Conservation (phyloP, 2,797 vertebrate genomes). For the Rhodeus uyekii region DNA sequence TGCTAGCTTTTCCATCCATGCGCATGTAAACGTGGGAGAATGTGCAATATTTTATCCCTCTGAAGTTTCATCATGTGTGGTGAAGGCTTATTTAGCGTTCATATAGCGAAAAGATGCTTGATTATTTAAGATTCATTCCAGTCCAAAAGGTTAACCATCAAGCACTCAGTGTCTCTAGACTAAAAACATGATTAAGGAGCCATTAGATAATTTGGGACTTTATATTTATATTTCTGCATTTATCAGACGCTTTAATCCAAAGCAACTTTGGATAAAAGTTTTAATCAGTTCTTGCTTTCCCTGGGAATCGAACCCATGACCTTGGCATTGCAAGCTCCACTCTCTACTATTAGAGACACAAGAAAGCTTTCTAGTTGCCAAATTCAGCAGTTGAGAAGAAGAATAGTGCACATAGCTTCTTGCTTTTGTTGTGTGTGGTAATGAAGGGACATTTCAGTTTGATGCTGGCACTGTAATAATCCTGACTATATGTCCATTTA, state of each 20-base stretch:
- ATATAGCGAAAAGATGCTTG: neutral
- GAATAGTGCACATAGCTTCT: neutral
- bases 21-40: neutral
- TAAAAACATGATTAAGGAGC: neutral
- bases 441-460: neutral
- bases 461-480: neutral
- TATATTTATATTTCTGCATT: too few species aligned
- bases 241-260: too few species aligned
- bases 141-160: neutral
- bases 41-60: neutral
- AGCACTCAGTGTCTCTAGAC: neutral
- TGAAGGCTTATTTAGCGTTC: neutral
- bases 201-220: too few species aligned
- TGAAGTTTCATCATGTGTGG: neutral
- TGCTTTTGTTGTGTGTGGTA: neutral
- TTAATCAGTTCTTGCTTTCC: too few species aligned
- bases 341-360: too few species aligned
- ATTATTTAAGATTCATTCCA: neutral
- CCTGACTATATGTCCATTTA: too few species aligned
- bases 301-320: too few species aligned
- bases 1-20: conserved; percentile 1
- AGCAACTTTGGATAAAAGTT: too few species aligned
- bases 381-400: neutral
- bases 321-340: too few species aligned
- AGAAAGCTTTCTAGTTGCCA: too few species aligned